phyloP scores from a whole-genome alignment of 2,797 vertebrate species.

The Iguana delicatissima region DNA sequence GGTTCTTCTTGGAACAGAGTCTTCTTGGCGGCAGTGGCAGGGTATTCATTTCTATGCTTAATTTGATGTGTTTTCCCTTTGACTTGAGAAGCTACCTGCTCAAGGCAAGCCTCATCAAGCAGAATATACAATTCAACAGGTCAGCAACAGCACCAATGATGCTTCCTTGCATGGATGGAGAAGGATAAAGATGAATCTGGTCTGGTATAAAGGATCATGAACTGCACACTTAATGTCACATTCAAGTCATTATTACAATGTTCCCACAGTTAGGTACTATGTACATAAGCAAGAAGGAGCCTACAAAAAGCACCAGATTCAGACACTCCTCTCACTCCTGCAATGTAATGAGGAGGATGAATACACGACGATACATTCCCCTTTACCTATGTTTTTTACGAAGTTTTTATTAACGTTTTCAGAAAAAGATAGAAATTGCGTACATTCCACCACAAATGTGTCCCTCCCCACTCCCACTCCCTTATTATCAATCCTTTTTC shows the following conservation, averaged over 20 bases:
- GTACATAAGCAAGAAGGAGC: background rate
- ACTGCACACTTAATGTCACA: background rate
- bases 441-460: too few species aligned
- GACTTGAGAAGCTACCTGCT: background rate
- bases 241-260: background rate
- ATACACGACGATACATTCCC: background rate
- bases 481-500: too few species aligned
- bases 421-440: too few species aligned
- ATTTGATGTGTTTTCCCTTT: conserved; percentile 14
- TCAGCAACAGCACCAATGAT: background rate
- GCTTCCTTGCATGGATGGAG: background rate
- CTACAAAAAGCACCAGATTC: background rate
- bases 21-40: background rate
- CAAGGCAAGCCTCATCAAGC: background rate
- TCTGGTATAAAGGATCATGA: background rate
- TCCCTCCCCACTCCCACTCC: too few species aligned
- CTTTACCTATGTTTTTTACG: too few species aligned
- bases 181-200: background rate
- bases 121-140: background rate
- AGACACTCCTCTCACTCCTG: background rate
- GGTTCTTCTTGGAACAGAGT: background rate
- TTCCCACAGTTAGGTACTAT: too few species aligned
- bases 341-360: background rate
- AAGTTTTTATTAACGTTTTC: too few species aligned
- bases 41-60: conserved; percentile 3